These are phyloP conservation scores for Tokudaia muenninki DNA, from an alignment of 2,797 vertebrate species.

Conservation along the genomic window DNA sequence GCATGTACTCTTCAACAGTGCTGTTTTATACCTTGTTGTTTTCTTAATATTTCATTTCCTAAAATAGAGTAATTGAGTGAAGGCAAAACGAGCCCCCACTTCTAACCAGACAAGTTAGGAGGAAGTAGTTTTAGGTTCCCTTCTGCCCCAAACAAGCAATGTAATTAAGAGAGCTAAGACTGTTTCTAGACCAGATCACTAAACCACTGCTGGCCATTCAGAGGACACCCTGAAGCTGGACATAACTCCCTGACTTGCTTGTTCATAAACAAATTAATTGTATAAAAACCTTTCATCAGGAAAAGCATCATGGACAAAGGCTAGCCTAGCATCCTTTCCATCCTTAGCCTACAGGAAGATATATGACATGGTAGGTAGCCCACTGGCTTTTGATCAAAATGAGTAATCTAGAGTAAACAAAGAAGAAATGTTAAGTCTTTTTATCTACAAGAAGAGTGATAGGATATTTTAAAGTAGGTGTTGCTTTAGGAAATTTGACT, in stretches of 20 bases:
- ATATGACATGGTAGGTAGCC: background rate
- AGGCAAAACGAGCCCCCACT: background rate
- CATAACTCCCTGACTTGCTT: background rate
- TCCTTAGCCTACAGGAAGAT: background rate
- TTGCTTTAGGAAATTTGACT: slow-evolving; percentile 2
- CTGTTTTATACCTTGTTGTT: background rate
- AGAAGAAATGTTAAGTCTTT: background rate
- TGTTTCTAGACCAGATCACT: background rate
- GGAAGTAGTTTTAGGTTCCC: background rate
- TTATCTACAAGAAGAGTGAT: background rate
- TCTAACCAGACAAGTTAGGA: background rate
- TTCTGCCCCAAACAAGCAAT: background rate
- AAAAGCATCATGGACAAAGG: background rate
- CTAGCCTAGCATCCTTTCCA: background rate
- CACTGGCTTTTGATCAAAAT: background rate
- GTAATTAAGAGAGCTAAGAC: background rate
- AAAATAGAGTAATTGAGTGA: slow-evolving; percentile 22
- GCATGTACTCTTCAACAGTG: background rate
- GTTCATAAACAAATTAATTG: background rate
- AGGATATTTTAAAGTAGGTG: background rate
- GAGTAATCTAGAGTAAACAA: background rate
- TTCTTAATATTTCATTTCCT: slow-evolving; percentile 26
- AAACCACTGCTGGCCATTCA: slow-evolving; percentile 6
- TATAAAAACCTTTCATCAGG: background rate
- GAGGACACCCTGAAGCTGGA: background rate